phyloP scores from a whole-genome alignment of 2,888 invertebrate species.

The Dinocampus coccinellae region DNA sequence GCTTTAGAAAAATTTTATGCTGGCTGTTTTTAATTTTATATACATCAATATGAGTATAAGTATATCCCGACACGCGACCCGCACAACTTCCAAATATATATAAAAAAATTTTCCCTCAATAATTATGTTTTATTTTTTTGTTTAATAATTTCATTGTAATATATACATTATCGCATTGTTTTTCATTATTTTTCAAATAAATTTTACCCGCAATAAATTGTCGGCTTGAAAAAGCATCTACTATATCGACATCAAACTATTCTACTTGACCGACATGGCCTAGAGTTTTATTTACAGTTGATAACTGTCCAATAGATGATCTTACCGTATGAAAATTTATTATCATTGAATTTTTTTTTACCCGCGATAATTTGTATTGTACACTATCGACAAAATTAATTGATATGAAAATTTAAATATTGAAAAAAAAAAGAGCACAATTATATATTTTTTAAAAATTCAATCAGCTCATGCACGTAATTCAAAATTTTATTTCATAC shows the following conservation, averaged over 20 bases:
- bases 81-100: neutral
- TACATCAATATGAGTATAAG: neutral
- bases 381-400: too few species aligned
- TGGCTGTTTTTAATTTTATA: conserved; percentile 38
- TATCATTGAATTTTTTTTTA: too few species aligned
- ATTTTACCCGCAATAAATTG: neutral
- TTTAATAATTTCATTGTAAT: neutral
- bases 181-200: neutral
- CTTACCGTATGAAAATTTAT: too few species aligned
- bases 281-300: too few species aligned
- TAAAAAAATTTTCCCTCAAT: neutral
- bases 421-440: too few species aligned
- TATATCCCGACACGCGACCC: conserved; percentile 20
- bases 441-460: too few species aligned
- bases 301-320: too few species aligned
- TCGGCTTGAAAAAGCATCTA: neutral
- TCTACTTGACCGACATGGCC: too few species aligned
- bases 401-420: too few species aligned
- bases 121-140: neutral
- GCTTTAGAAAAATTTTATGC: conserved; percentile 53
- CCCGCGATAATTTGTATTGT: too few species aligned
- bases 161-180: neutral
- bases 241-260: neutral
- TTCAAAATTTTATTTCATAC: too few species aligned
- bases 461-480: too few species aligned